Conservation (phyloP, 2,797 vertebrate species). For the Lycodopsis pacificus region DNA sequence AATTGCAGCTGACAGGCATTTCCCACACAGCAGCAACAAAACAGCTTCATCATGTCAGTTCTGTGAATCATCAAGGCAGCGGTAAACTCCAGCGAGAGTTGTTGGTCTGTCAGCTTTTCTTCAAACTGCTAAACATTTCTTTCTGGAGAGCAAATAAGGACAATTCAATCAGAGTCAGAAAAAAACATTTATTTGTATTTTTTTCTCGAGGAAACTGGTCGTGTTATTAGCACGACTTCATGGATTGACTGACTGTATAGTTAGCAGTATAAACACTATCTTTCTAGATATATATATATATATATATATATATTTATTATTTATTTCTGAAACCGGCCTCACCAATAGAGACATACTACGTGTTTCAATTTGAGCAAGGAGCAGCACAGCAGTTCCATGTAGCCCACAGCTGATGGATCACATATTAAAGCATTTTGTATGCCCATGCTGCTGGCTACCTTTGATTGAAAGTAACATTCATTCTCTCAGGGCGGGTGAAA, state of each 20-base stretch:
- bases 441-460: neutral
- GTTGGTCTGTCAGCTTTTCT: neutral
- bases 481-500: slow-evolving; percentile 21
- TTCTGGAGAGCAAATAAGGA: neutral
- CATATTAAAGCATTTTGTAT: slow-evolving; percentile 17
- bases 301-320: neutral
- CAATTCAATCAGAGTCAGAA: slow-evolving; percentile 7
- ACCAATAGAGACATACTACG: neutral
- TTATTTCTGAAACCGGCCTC: neutral
- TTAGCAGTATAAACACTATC: neutral
- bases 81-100: neutral
- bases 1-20: slow-evolving; percentile 2
- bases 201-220: neutral
- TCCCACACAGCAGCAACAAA: neutral
- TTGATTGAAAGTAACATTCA: slow-evolving; percentile 36
- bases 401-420: slow-evolving; percentile 32
- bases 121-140: neutral
- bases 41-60: neutral
- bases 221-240: neutral
- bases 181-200: too few relatives aligned
- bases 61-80: neutral
- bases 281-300: neutral
- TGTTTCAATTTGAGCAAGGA: slow-evolving; percentile 3
- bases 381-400: neutral
- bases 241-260: neutral